Conservation (phyloP, 2,113 vertebrate genomes). For the Pterocles burchelli region DNA sequence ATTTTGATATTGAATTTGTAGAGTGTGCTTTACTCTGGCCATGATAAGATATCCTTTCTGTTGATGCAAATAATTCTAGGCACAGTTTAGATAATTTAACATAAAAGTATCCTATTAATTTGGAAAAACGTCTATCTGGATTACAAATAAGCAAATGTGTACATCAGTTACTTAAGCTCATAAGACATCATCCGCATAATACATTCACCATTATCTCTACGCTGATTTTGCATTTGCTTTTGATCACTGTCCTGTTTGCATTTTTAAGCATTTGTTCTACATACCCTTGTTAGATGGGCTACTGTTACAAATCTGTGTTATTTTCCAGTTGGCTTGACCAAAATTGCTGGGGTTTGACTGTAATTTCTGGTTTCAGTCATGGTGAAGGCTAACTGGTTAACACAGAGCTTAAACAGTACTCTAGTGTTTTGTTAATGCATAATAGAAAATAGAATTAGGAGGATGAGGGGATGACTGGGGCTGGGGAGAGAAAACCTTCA, state of each 20-base stretch:
- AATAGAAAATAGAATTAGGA: neutral
- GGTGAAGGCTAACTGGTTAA: neutral
- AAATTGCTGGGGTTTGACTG: neutral
- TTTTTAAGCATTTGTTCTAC: neutral
- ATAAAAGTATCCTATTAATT: neutral
- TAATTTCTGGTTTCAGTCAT: neutral
- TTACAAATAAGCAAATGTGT: neutral
- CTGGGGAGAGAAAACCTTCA: neutral
- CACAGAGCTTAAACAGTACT: neutral
- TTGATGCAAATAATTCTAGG: neutral
- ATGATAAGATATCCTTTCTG: neutral
- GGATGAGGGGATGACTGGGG: rapidly evolving
- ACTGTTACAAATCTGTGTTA: neutral
- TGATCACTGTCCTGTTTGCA: neutral
- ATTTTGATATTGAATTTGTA: neutral
- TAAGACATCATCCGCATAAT: neutral
- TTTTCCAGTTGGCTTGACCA: neutral
- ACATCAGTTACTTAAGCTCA: neutral
- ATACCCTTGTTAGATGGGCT: neutral
- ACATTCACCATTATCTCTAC: neutral
- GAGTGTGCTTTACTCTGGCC: neutral
- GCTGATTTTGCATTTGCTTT: neutral
- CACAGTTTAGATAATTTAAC: neutral
- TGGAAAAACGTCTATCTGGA: neutral
- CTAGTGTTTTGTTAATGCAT: neutral